Base-by-base conservation (phyloP, 64 coral and sea anemone genomes). In the Acropora yongei region DNA sequence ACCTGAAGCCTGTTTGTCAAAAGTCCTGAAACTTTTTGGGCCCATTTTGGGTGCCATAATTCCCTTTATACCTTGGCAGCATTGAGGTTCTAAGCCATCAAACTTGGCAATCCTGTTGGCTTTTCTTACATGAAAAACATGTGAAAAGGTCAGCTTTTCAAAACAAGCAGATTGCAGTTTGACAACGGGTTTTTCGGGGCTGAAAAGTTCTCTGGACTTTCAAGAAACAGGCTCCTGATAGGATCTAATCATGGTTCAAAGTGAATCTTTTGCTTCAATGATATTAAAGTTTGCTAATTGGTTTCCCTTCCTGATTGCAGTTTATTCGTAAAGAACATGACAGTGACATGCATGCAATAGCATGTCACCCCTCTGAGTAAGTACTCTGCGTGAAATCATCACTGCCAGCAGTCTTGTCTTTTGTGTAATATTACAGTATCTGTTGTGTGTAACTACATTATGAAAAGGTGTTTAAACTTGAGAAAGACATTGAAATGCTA, bases 241-340 rank as follows among this genome's bases (percentile, higher is more conserved):
- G 30, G 30, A 30, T 30, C 11, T 63, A 12, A 12, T 63, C 9
- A 63, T 1, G 60, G 11, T 63, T 63, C 16, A 13, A 3, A 63
- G 16, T 3, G 8, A 63, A 71, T 71, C 3, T 2, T 71, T 39
- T 71, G 68, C 68, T 39, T 71, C 68, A 71, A 3, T 14, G 14
- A 11, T 66, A 13, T 6, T 30, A 30, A 30, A 30, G 30, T 18
- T 18, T 68, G 17, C 39, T 65, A 30, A 3, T 57, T 2, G 48
- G 3, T n/a, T 51, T 58, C 41, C 11, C 2, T 49, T 71, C 42
- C 47, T 8, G n/a, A 20, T 95, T 98, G 81, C 72, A 98, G 96
- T 95, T 92, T 81, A 72, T 98, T 7, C 88, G 88, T n/a, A 93
- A 88, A 55, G 94, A 99, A 76, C 97, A 99, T 77, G 92, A 96